Evolutionary conservation across 1,140 invertebrate genomes (phyloP), one percentile per base, ranked within the genome.

Genomic region (Yoshiicerus persimilis): DNA sequence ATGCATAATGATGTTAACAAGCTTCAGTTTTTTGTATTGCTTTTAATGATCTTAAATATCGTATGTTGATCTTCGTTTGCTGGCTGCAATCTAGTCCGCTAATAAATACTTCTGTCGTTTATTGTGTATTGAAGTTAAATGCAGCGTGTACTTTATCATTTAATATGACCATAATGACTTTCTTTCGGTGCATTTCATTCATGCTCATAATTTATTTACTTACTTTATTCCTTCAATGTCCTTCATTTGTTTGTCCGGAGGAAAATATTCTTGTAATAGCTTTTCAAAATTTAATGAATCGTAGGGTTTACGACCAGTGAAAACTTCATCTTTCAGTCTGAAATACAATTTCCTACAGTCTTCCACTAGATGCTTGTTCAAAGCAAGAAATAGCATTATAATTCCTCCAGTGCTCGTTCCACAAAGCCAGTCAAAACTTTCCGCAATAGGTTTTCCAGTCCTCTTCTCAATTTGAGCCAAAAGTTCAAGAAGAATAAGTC

Each of bases 381-480:
- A 88, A n/a, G 92, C 90, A 36, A 94, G 87, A 62, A 92, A 93
- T 0, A 95, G 91, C 36, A 94, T 94, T 27, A 95, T 92, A 64
- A 95, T 93, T 10, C 94, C 94, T 13, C 95, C 95, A 64, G 95
- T 95, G 87, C 94, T 95, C 4, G 95, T 95, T n/a, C 95, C 95
- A 32, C 92, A 93, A 88, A 95, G 93, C 94, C 95, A 95, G 91
- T 95, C 94, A 92, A 95, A 95, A 85, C 92, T 92, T 5, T 93
- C 90, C 23, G 91, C 89, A 32, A 94, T 91, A 16, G 93, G 93
- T 5, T 90, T 91, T 0, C 92, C 75, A 13, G 90, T 87, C 6
- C 39, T 38, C 20, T 91, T 90, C 41, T 95, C 93, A 80, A 95
- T 90, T 23, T 92, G 93, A 87, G 92, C 91, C 62, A 95, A 90